Percentiles rank a stretch among this genome's conserved stretches.
Evolutionary conservation across 1,140 invertebrate species (phyloP).

Genomic region (Argopecten irradians): DNA sequence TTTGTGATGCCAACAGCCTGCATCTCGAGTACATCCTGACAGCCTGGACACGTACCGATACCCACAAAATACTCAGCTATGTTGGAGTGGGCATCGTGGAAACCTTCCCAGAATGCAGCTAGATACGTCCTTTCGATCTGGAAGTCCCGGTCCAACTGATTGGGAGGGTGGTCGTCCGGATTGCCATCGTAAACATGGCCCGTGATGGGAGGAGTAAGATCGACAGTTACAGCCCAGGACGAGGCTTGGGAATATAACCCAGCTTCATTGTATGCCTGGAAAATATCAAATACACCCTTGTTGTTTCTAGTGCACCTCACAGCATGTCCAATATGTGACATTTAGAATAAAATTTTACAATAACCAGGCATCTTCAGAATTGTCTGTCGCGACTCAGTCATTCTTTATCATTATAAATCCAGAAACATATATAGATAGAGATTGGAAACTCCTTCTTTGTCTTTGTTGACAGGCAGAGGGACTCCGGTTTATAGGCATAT

Average conservation of each 20-base stretch:
- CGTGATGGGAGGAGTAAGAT: slow-evolving; percentile 45
- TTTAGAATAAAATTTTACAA: too few species aligned
- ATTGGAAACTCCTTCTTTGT: too few species aligned
- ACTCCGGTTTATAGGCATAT: too few species aligned
- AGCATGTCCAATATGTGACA: too few species aligned
- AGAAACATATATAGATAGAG: too few species aligned
- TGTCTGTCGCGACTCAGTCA: too few species aligned
- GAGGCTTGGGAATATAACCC: slow-evolving; percentile 47
- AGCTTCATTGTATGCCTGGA: slow-evolving; percentile 59
- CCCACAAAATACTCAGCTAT: slow-evolving; percentile 48
- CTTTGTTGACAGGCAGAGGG: too few species aligned
- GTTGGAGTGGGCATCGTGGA: slow-evolving; percentile 50
- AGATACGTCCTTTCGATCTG: slow-evolving; percentile 38
- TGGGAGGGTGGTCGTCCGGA: not conserved
- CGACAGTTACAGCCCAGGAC: slow-evolving; percentile 49
- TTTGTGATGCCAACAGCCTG: slow-evolving; percentile 43
- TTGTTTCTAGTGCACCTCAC: too few species aligned
- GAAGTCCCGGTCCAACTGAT: slow-evolving; percentile 38
- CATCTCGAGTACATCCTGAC: slow-evolving; percentile 51
- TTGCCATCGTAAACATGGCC: slow-evolving; percentile 58
- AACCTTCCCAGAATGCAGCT: slow-evolving; percentile 55
- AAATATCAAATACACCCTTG: not conserved
- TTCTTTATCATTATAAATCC: too few species aligned
- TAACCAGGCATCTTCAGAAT: too few species aligned
- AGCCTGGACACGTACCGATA: slow-evolving; percentile 55